These are phyloP conservation scores for Oceanites oceanicus DNA, from an alignment of 2,113 vertebrate genomes.

Conservation along the genomic window DNA sequence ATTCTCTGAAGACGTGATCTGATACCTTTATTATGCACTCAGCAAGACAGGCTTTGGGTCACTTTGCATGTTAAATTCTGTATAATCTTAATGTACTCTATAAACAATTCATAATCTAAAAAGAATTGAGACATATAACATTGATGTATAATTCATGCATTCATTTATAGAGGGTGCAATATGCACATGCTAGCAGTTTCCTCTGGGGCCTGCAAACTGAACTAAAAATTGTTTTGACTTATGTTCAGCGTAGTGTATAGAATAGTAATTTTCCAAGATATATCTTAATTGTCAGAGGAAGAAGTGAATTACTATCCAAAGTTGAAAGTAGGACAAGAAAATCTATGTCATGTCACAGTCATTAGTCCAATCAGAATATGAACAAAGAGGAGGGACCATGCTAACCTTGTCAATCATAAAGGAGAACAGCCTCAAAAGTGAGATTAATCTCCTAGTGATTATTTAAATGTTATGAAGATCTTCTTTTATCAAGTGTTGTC, in stretches of 20 bases:
- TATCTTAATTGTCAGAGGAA: conserved; percentile 27
- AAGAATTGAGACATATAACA: neutral
- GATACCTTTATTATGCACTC: neutral
- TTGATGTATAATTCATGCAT: conserved; percentile 49
- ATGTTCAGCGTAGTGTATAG: conserved; percentile 33
- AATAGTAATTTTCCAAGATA: conserved; percentile 29
- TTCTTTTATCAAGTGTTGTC: neutral
- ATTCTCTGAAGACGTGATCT: neutral
- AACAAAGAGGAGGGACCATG: neutral
- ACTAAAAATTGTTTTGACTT: conserved; percentile 47
- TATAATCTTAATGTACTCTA: neutral
- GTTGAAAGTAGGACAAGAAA: conserved; percentile 23
- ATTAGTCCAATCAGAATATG: neutral
- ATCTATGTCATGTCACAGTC: neutral
- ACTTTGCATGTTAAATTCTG: neutral
- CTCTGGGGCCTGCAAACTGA: conserved; percentile 19
- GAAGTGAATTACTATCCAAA: conserved; percentile 14
- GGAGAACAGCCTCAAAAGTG: neutral
- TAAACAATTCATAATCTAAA: conserved; percentile 39
- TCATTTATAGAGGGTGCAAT: conserved; percentile 34
- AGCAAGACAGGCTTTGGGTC: neutral
- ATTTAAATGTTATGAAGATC: neutral
- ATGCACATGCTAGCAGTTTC: conserved; percentile 36
- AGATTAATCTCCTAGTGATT: neutral
- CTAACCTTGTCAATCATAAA: conserved; percentile 3